Evolutionary conservation across 1,140 invertebrate species (phyloP), one percentile per base, ranked within the genome.

Genomic region (Atta texana): DNA sequence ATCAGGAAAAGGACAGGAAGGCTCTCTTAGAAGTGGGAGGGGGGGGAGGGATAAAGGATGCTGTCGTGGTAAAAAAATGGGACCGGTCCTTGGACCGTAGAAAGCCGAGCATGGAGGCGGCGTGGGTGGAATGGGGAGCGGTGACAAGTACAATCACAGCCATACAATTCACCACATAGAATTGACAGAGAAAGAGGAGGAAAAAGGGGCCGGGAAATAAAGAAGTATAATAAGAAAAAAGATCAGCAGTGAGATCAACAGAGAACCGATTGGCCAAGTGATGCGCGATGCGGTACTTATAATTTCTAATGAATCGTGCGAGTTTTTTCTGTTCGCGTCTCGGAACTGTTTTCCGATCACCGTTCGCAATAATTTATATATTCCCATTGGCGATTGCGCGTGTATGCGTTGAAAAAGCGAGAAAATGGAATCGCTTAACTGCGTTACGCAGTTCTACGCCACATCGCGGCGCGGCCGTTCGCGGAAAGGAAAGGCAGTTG

Each of bases 281-380:
- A 24, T 28, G 64, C 49, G 71, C 21, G 59, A 78, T 78, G 76
- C 87, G 76, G 80, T 87, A 89, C 88, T 93, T 92, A 91, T 92
- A 93, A 93, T 93, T 93, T 93, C 91, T 93, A 93, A 93, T 92
- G 89, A 84, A 87, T 78, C 82, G 86, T 49, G 87, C 69, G 76
- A 39, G 49, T 5, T 31, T 80, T 91, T 92, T 89, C 91, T 90
- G 63, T 86, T 74, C 53, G 24, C 55, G 28, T 51, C 55, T 61
- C 55, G 12, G n/a, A 53, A 77, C 74, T 34, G 77, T 31, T 72
- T 61, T 59, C 31, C 86, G 49, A 85, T 55, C n/a, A 59, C 24
- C 55, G 82, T 64, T 8, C 80, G 76, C 86, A 92, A 92, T 93
- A 91, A 93, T 92, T 93, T 93, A 92, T 87, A 77, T 92, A 77